Conservation (phyloP, 30 jellyfish, hydroid and myxozoan species). For the Mastigias papua region DNA sequence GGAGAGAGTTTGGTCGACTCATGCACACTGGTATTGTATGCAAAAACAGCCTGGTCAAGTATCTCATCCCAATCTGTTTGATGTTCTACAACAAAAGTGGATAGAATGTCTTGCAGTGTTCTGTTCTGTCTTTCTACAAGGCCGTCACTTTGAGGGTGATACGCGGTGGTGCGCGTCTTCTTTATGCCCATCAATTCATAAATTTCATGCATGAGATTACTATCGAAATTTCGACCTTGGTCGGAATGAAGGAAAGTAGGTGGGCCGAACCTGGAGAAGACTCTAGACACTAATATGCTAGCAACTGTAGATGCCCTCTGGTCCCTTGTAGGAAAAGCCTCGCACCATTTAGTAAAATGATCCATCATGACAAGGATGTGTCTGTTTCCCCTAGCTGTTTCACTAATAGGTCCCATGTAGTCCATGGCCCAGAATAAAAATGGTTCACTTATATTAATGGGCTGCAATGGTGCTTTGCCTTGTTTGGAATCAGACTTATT, state of each 20-base stretch:
- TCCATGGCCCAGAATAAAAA: conserved; percentile 57
- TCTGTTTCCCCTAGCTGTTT: conserved; percentile 44
- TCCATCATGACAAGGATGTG: conserved; percentile 68
- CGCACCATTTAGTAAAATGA: conserved; percentile 75
- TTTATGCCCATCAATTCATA: conserved; percentile 50
- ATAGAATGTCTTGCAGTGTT: conserved; percentile 14
- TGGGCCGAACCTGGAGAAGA: conserved; percentile 54
- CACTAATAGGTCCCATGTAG: conserved; percentile 53
- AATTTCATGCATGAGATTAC: conserved; percentile 59
- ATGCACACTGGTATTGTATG: conserved; percentile 47
- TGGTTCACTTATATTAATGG: conserved; percentile 52
- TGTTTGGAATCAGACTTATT: conserved; percentile 22
- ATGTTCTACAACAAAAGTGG: conserved; percentile 13
- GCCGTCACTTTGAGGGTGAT: conserved; percentile 63
- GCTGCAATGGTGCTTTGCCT: conserved; percentile 26
- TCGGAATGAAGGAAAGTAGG: conserved; percentile 61
- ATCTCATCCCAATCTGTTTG: conserved; percentile 28
- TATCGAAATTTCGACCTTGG: conserved; percentile 53
- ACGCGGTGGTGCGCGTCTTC: conserved; percentile 65
- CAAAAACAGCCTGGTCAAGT: conserved; percentile 59
- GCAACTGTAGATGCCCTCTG: conserved; percentile 67
- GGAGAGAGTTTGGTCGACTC: conserved; percentile 62
- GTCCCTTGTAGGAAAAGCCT: conserved; percentile 54
- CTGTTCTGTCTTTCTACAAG: conserved; percentile 60
- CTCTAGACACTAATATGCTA: conserved; percentile 36